Evolutionary conservation across 30 jellyfish, hydroid and myxozoan species (phyloP).

Genomic region (Turritopsis dohrnii): DNA sequence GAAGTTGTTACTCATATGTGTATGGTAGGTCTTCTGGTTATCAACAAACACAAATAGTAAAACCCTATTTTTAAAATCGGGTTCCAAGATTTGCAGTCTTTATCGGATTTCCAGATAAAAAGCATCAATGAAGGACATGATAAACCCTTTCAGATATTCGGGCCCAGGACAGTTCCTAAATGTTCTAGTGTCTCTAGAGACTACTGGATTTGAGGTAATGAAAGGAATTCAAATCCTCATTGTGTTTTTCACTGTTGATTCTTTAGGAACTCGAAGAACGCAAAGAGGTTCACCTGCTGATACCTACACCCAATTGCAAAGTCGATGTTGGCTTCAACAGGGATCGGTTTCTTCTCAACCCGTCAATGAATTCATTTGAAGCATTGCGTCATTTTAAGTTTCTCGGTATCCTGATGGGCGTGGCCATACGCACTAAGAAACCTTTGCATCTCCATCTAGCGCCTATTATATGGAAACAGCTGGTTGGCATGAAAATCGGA

Average conservation of each 20-base stretch:
- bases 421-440: constrained; percentile 68
- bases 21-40: constrained; percentile 61
- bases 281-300: constrained; percentile 43
- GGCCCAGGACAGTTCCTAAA: too few species aligned
- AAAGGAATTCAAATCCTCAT: too few species aligned
- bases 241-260: background rate
- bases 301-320: constrained; percentile 74
- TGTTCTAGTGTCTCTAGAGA: too few species aligned
- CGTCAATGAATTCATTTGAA: constrained; percentile 63
- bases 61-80: too few species aligned
- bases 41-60: too few species aligned
- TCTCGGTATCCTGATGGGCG: constrained; percentile 85
- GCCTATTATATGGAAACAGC: constrained; percentile 84
- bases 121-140: too few species aligned
- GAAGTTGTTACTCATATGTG: constrained; percentile 92
- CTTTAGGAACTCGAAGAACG: constrained; percentile 74
- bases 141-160: too few species aligned
- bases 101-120: too few species aligned
- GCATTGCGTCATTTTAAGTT: constrained; percentile 50
- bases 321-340: constrained; percentile 79
- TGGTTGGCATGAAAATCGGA: constrained; percentile 52
- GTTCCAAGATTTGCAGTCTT: too few species aligned
- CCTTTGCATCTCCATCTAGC: constrained; percentile 84
- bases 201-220: too few species aligned
- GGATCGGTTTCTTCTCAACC: constrained; percentile 73